A percentile compares a stretch with the other conserved stretches of the same genome.
Evolutionary conservation across 2,797 vertebrate species (phyloP).

Genomic region (Emydoidea blandingii): DNA sequence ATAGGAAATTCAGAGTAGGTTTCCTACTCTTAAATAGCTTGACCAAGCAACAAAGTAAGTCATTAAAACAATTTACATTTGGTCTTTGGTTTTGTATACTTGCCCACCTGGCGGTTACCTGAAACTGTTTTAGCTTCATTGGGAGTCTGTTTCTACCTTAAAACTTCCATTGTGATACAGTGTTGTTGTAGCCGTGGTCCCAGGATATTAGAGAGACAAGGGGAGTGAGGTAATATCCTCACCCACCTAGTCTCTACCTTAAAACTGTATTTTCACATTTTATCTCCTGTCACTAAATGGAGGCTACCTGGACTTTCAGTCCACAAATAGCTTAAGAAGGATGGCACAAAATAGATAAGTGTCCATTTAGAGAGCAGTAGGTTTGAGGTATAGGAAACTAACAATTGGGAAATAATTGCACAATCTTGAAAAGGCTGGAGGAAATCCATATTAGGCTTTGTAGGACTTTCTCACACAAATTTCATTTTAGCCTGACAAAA

Average conservation of each 20-base stretch:
- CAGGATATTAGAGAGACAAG: not conserved
- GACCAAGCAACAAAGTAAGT: not conserved
- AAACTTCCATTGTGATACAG: not conserved
- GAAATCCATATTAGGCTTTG: not conserved
- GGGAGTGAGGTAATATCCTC: not conserved
- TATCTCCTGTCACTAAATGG: not conserved
- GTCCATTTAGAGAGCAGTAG: not conserved
- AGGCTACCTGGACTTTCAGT: not conserved
- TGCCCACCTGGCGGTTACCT: not conserved
- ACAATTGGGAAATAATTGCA: not conserved
- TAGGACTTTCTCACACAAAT: not conserved
- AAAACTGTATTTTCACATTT: not conserved
- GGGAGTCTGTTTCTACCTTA: not conserved
- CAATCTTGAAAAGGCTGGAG: not conserved
- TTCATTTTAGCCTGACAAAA: not conserved
- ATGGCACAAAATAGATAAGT: not conserved
- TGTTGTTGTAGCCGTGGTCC: not conserved
- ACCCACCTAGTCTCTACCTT: not conserved
- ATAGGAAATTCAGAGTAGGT: not conserved
- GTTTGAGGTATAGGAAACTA: not conserved
- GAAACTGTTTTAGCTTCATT: not conserved
- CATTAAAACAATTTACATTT: not conserved
- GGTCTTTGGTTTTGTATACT: not conserved
- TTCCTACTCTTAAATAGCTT: not conserved
- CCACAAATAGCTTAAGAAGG: not conserved